These are phyloP conservation scores for Thereva unica DNA, from an alignment of 2,888 invertebrate genomes.

Conservation along the genomic window DNA sequence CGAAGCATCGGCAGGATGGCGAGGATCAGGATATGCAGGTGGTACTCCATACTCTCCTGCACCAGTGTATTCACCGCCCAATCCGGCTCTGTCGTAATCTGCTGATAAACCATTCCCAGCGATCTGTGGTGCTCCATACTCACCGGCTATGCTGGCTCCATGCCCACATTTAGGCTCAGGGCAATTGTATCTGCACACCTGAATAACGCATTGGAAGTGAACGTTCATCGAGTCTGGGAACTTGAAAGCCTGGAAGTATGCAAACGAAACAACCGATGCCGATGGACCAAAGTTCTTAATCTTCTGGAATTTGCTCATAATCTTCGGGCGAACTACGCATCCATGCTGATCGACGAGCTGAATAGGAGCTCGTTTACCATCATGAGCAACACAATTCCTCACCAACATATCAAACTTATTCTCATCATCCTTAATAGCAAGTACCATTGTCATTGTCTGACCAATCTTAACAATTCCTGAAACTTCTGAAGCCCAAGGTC, in stretches of 20 bases:
- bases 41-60: slow-evolving; percentile 75
- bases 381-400: slow-evolving; percentile 91
- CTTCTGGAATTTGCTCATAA: slow-evolving; percentile 95
- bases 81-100: slow-evolving; percentile 66
- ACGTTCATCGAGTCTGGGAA: slow-evolving; percentile 97
- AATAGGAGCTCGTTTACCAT: slow-evolving; percentile 90
- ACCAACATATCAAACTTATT: slow-evolving; percentile 96
- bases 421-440: slow-evolving; percentile 94
- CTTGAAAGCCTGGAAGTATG: slow-evolving; percentile 96
- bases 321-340: slow-evolving; percentile 90
- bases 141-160: slow-evolving; percentile 65
- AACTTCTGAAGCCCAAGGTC: slow-evolving; percentile 96
- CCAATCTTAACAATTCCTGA: slow-evolving; percentile 95
- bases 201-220: slow-evolving; percentile 95
- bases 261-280: slow-evolving; percentile 91
- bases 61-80: slow-evolving; percentile 51
- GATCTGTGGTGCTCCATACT: slow-evolving; percentile 64
- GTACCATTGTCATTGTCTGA: slow-evolving; percentile 95
- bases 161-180: slow-evolving; percentile 87
- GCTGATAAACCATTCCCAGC: slow-evolving; percentile 66
- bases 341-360: slow-evolving; percentile 92
- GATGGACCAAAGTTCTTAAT: slow-evolving; percentile 94
- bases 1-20: slow-evolving; percentile 82
- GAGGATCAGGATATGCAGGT: slow-evolving; percentile 82
- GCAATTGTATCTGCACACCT: slow-evolving; percentile 91